Percentiles rank a stretch among this genome's conserved stretches.
Evolutionary conservation across 1,140 invertebrate species (phyloP).

Genomic region (Brachionus koreanus): DNA sequence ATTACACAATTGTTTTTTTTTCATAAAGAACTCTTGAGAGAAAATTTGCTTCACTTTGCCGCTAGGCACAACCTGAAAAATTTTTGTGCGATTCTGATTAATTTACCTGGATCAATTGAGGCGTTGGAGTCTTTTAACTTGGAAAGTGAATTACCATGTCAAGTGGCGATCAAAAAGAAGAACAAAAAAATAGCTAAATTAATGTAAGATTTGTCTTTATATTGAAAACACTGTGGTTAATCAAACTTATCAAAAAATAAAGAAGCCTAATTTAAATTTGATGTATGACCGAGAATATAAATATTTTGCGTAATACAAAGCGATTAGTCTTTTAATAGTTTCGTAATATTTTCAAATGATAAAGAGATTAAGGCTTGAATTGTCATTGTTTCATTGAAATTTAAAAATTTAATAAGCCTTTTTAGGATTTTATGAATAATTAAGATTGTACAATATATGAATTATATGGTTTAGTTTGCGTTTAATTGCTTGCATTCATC

Average conservation of each 20-base stretch:
- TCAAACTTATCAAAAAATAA: background rate
- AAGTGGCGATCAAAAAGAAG: slow-evolving; percentile 19
- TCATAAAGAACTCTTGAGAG: slow-evolving; percentile 7
- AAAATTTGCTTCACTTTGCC: slow-evolving; percentile 26
- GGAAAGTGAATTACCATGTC: background rate
- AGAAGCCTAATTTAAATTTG: background rate
- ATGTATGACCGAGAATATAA: background rate
- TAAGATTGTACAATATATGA: background rate
- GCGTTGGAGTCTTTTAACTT: background rate
- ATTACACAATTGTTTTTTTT: background rate
- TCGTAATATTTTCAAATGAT: slow-evolving; percentile 9
- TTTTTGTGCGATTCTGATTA: slow-evolving; percentile 4
- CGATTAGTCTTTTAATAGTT: background rate
- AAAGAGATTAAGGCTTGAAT: background rate
- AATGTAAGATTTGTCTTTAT: slow-evolving; percentile 6
- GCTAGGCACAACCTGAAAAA: slow-evolving; percentile 19
- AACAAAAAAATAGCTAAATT: background rate
- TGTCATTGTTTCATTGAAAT: slow-evolving; percentile 8
- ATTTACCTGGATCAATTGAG: background rate
- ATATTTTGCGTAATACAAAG: background rate
- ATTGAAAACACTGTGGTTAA: too few species aligned
- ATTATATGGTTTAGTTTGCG: background rate
- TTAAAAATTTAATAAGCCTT: slow-evolving; percentile 7
- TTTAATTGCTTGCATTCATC: background rate
- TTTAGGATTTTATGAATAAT: slow-evolving; percentile 5